Conservation (phyloP, 2,797 vertebrate species). For the Hipposideros larvatus region DNA sequence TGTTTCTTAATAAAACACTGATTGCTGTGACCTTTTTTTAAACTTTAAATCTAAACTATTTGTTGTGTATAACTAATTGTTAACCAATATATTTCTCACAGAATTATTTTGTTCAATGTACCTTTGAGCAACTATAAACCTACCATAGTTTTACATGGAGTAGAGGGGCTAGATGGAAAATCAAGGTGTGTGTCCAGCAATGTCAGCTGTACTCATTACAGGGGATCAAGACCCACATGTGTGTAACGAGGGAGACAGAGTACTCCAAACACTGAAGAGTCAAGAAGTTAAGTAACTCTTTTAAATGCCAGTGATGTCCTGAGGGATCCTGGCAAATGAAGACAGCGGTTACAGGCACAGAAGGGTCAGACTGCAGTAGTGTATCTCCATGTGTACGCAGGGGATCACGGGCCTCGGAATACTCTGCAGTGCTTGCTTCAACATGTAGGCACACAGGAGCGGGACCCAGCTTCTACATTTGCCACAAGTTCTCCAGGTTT, state of each 20-base stretch:
- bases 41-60: neutral
- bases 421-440: neutral
- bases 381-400: neutral
- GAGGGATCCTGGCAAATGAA: neutral
- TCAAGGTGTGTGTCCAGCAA: neutral
- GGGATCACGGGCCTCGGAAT: neutral
- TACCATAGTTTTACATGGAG: neutral
- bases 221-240: too few relatives aligned
- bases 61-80: neutral
- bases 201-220: neutral
- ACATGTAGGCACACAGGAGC: neutral
- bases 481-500: neutral
- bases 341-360: neutral
- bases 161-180: neutral
- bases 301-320: neutral
- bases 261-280: neutral
- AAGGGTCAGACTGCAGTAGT: neutral
- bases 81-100: neutral
- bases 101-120: conserved; percentile 16
- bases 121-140: neutral
- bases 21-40: neutral
- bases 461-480: neutral
- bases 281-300: neutral
- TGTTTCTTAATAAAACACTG: neutral
- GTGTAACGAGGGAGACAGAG: neutral